phyloP scores from a whole-genome alignment of 2,888 invertebrate species.

The Pristionchus mayeri region DNA sequence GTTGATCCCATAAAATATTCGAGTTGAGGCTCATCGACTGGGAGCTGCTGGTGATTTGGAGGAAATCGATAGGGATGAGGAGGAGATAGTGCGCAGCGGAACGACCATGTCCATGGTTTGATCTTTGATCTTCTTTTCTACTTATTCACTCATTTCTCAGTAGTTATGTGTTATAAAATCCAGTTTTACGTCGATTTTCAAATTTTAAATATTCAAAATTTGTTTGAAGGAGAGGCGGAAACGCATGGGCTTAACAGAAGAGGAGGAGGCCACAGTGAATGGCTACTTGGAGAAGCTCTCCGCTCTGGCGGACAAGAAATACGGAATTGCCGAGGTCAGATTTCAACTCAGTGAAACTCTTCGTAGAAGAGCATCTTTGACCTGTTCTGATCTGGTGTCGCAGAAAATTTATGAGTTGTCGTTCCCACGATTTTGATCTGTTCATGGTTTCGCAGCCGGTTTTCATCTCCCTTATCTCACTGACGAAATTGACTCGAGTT shows the following conservation, averaged over 20 bases:
- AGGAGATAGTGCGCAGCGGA: conserved; percentile 33
- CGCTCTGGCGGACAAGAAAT: conserved; percentile 62
- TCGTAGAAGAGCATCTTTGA: too few species aligned
- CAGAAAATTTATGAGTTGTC: not conserved
- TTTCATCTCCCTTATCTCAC: not conserved
- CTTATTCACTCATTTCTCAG: not conserved
- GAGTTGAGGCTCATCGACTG: conserved; percentile 37
- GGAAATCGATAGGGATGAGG: conserved; percentile 46
- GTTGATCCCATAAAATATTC: not conserved
- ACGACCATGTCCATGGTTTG: conserved; percentile 33
- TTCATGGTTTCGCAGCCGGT: conserved; percentile 10
- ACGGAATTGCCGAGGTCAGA: conserved; percentile 50
- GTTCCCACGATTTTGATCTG: conserved; percentile 12
- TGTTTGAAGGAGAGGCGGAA: not conserved
- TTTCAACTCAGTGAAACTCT: conserved; percentile 41
- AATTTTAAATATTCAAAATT: too few species aligned
- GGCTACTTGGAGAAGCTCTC: conserved; percentile 69
- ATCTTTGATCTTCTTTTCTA: not conserved
- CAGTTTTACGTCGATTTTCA: not conserved
- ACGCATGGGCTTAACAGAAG: conserved; percentile 61
- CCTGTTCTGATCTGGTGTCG: too few species aligned
- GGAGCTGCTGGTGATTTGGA: conserved; percentile 49
- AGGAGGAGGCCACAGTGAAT: conserved; percentile 66
- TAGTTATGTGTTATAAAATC: not conserved
- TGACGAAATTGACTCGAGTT: conserved; percentile 24